These are phyloP conservation scores for Drosophila nannoptera DNA, from an alignment of 1,140 invertebrate genomes.

Conservation along the genomic window DNA sequence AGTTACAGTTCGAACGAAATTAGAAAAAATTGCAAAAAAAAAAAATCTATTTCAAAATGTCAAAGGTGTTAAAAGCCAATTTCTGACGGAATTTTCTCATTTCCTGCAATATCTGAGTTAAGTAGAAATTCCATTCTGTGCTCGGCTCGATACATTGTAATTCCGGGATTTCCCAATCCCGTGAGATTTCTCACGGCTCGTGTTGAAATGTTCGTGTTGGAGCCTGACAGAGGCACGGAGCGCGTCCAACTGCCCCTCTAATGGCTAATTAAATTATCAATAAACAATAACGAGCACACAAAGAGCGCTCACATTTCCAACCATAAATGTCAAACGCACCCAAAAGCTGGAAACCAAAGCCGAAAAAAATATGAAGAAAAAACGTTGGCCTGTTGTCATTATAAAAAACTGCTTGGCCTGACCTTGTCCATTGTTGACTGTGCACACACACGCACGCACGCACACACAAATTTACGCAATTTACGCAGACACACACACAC, in stretches of 20 bases:
- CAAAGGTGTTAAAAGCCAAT: too few relatives aligned
- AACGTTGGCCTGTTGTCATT: slow-evolving; percentile 67
- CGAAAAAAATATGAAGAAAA: slow-evolving; percentile 39
- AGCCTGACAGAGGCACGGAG: background rate
- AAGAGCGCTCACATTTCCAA: slow-evolving; percentile 48
- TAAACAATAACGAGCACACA: slow-evolving; percentile 42
- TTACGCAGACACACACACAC: slow-evolving; percentile 34
- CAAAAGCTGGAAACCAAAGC: slow-evolving; percentile 53
- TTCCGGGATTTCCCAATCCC: background rate
- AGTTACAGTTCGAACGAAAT: background rate
- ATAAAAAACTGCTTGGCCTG: slow-evolving; percentile 72
- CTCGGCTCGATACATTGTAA: too few relatives aligned
- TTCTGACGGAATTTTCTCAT: too few relatives aligned
- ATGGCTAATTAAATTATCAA: slow-evolving; percentile 75
- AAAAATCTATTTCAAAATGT: slow-evolving; percentile 4
- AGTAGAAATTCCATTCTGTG: too few relatives aligned
- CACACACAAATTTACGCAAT: background rate
- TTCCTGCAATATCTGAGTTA: too few relatives aligned
- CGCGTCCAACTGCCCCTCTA: slow-evolving; percentile 56
- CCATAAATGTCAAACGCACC: slow-evolving; percentile 67
- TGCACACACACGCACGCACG: slow-evolving; percentile 30
- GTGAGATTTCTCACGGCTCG: slow-evolving; percentile 10
- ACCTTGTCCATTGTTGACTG: slow-evolving; percentile 76
- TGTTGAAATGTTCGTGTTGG: slow-evolving; percentile 6
- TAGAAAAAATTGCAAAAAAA: background rate